A percentile compares a stretch with the other conserved stretches of the same genome.
Conservation (phyloP, 2,113 vertebrate species). For the Micronycteris hirsuta region DNA sequence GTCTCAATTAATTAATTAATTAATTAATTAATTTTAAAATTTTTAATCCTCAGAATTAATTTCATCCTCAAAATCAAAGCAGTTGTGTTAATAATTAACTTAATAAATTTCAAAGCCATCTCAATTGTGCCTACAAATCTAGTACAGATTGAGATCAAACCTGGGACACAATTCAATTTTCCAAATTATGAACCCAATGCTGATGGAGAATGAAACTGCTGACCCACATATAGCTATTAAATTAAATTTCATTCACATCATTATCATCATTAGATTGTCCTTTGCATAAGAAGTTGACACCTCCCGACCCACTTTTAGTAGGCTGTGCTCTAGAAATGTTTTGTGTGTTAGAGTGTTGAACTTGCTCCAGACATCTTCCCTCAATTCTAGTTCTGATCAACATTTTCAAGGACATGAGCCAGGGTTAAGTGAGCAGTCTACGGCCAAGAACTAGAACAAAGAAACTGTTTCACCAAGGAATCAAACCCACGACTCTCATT, state of each 20-base stretch:
- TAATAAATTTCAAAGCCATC: constrained; percentile 71
- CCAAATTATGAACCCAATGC: constrained; percentile 35
- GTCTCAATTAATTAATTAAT: too few relatives aligned
- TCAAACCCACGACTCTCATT: not conserved
- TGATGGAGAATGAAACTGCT: not conserved
- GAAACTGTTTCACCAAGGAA: not conserved
- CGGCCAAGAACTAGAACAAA: not conserved
- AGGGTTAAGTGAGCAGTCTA: not conserved
- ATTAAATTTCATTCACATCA: not conserved
- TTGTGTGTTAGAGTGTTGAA: constrained; percentile 10
- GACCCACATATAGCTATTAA: not conserved
- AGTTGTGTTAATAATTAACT: constrained; percentile 67
- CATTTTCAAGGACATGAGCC: constrained; percentile 36
- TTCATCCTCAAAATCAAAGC: constrained; percentile 67
- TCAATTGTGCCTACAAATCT: constrained; percentile 71
- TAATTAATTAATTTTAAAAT: too few relatives aligned
- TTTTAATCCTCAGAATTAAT: constrained; percentile 56
- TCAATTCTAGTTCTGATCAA: constrained; percentile 28
- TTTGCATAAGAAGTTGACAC: not conserved
- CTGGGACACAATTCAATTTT: constrained; percentile 53
- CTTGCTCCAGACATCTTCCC: constrained; percentile 16
- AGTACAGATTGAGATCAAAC: constrained; percentile 61
- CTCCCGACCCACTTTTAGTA: not conserved
- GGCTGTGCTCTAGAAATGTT: not conserved
- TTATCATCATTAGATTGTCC: not conserved